Percentiles rank a stretch among this genome's conserved stretches.
phyloP scores from a whole-genome alignment of 2,888 invertebrate species.

The Girardia tigrina region DNA sequence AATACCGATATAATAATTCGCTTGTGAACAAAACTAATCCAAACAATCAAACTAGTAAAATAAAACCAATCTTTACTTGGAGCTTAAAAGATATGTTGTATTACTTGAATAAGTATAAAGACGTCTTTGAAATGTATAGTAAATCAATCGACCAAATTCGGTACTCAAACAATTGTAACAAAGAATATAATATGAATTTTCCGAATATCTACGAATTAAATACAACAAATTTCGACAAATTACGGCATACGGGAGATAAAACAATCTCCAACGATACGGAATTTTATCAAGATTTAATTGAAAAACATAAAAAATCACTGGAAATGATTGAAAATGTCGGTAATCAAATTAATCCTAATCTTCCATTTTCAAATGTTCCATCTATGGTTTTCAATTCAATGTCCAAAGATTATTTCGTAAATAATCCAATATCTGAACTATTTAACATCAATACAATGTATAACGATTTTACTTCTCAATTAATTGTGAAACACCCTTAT shows the following conservation, averaged over 20 bases:
- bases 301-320: neutral
- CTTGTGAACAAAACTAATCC: neutral
- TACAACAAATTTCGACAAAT: too few relatives aligned
- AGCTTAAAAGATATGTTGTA: neutral
- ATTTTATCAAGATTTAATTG: conserved; percentile 6
- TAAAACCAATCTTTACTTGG: neutral
- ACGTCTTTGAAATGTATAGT: neutral
- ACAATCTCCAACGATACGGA: neutral
- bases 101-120: neutral
- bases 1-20: neutral
- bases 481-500: neutral
- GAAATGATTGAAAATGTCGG: conserved; percentile 23
- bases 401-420: neutral
- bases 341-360: neutral
- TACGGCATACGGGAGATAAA: neutral
- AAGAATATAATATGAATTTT: neutral
- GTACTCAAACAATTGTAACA: too few relatives aligned
- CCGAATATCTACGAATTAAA: neutral
- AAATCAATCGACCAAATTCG: neutral
- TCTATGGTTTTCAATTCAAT: neutral
- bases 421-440: neutral
- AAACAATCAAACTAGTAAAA: neutral
- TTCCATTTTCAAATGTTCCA: neutral
- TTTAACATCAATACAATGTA: neutral
- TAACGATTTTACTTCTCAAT: neutral